Evolutionary conservation across 2,797 vertebrate genomes (phyloP).

Genomic region (Enteromius unitaeniatus): DNA sequence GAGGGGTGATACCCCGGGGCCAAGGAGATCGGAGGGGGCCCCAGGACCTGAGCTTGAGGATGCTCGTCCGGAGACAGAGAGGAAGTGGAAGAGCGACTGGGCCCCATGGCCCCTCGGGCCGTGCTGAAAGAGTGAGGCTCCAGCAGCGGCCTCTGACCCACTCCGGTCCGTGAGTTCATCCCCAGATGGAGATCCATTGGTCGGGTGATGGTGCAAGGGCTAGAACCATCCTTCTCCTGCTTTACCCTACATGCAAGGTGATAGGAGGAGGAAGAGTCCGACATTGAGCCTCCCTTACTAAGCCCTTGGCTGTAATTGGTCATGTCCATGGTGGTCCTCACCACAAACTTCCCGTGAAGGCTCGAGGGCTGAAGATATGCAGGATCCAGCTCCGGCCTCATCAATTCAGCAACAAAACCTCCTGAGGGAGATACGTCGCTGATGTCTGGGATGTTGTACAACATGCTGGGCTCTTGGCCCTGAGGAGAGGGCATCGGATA

Average conservation of each 20-base stretch:
- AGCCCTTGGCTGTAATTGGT: slow-evolving; percentile 85
- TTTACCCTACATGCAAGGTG: slow-evolving; percentile 89
- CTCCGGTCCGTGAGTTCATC: slow-evolving; percentile 74
- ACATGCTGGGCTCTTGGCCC: slow-evolving; percentile 72
- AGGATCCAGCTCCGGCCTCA: slow-evolving; percentile 93
- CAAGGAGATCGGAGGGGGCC: slow-evolving; percentile 80
- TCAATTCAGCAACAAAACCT: slow-evolving; percentile 95
- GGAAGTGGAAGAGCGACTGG: slow-evolving; percentile 82
- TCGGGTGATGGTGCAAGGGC: slow-evolving; percentile 81
- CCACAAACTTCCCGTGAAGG: slow-evolving; percentile 92
- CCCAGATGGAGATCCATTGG: slow-evolving; percentile 77
- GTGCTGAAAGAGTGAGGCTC: slow-evolving; percentile 82
- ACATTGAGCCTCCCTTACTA: slow-evolving; percentile 75
- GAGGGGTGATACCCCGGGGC: slow-evolving; percentile 85
- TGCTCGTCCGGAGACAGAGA: slow-evolving; percentile 87
- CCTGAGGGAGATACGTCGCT: slow-evolving; percentile 92
- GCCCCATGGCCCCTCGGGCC: slow-evolving; percentile 75
- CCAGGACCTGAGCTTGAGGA: slow-evolving; percentile 73
- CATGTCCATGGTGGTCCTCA: slow-evolving; percentile 89
- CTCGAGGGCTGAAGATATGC: slow-evolving; percentile 90
- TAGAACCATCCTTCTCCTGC: slow-evolving; percentile 88
- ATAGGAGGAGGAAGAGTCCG: slow-evolving; percentile 75
- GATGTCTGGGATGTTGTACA: slow-evolving; percentile 90
- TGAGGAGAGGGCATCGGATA: slow-evolving; percentile 83
- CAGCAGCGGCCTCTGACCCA: slow-evolving; percentile 77